Conservation (phyloP, 1,140 invertebrate genomes). For the Drosophila navojoa region DNA sequence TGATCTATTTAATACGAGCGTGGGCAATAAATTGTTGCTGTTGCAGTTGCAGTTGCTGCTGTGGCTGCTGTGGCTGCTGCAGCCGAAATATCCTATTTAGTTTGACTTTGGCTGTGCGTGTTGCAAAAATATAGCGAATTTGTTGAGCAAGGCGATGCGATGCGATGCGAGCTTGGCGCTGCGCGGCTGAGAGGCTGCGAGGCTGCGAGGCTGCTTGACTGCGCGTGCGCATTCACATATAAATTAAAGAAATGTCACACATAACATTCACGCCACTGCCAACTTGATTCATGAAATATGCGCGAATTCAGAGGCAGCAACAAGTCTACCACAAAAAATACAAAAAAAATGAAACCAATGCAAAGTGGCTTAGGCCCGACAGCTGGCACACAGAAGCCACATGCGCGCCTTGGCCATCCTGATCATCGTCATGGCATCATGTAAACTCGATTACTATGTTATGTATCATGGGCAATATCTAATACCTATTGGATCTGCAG, state of each 20-base stretch:
- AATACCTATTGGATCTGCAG: too few species aligned
- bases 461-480: too few species aligned
- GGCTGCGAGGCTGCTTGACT: slow-evolving; percentile 15
- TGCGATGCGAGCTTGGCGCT: not conserved
- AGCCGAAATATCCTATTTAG: slow-evolving; percentile 67
- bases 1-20: slow-evolving; percentile 71
- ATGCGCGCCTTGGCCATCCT: not conserved
- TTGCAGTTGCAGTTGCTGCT: slow-evolving; percentile 4
- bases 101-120: slow-evolving; percentile 64
- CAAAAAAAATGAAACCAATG: slow-evolving; percentile 10
- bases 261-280: slow-evolving; percentile 65
- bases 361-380: slow-evolving; percentile 31
- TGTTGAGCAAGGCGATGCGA: not conserved
- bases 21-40: slow-evolving; percentile 59
- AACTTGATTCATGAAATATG: slow-evolving; percentile 79
- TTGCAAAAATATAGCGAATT: slow-evolving; percentile 4
- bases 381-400: slow-evolving; percentile 32
- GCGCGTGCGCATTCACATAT: slow-evolving; percentile 80
- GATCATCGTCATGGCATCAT: slow-evolving; percentile 29
- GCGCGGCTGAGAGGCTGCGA: not conserved
- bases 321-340: slow-evolving; percentile 18
- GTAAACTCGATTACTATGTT: slow-evolving; percentile 38
- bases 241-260: slow-evolving; percentile 76
- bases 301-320: slow-evolving; percentile 56
- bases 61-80: slow-evolving; percentile 7